Conservation (phyloP, 2,888 invertebrate species). For the Cryptosula pallasiana region DNA sequence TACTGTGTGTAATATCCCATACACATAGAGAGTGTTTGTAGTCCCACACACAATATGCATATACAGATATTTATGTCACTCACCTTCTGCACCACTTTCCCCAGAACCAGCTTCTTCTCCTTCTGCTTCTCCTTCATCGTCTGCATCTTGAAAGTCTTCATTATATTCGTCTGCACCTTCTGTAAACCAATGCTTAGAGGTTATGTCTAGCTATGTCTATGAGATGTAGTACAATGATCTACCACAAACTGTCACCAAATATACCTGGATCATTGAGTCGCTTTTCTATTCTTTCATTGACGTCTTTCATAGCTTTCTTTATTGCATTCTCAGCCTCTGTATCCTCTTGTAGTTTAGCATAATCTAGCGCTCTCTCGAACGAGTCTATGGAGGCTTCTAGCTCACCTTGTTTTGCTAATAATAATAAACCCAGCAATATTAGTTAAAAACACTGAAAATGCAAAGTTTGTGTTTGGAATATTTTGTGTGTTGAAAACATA, state of each 20-base stretch:
- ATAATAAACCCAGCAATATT: too few species aligned
- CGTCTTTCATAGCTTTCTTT: background rate
- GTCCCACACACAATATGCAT: too few species aligned
- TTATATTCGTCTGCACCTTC: background rate
- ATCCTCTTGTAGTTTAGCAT: conserved; percentile 37
- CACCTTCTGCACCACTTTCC: background rate
- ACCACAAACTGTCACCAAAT: background rate
- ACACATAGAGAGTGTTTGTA: too few species aligned
- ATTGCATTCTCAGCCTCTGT: conserved; percentile 18
- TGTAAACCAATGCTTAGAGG: background rate
- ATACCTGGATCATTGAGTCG: background rate
- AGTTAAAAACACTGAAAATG: too few species aligned
- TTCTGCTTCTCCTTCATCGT: background rate
- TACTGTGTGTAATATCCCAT: too few species aligned
- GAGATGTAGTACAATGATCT: background rate
- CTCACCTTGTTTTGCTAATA: conserved; percentile 45
- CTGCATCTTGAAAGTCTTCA: conserved; percentile 13
- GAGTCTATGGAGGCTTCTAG: conserved; percentile 41
- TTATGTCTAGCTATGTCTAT: background rate
- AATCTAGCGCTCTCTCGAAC: conserved; percentile 45
- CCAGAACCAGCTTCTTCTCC: background rate
- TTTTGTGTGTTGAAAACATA: too few species aligned
- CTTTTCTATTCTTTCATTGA: conserved; percentile 5
- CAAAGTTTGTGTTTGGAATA: too few species aligned
- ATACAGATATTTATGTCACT: too few species aligned